A percentile compares a stretch with the other conserved stretches of the same genome.
These are phyloP conservation scores for Brachyrhaphis roseni DNA, from an alignment of 2,797 vertebrate genomes.

Conservation along the genomic window DNA sequence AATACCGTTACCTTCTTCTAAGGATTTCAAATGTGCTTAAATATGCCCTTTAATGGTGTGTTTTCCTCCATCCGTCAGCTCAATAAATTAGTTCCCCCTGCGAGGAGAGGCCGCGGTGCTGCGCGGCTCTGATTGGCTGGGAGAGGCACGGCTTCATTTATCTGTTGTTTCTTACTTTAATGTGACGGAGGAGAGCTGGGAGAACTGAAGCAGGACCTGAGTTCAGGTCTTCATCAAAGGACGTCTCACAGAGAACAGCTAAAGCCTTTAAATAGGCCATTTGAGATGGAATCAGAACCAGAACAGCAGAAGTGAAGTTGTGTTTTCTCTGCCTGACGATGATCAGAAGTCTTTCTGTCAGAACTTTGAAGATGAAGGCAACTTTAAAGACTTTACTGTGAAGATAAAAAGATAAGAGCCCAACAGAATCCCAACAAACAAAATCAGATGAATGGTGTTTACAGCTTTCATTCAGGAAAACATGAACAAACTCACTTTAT, in stretches of 20 bases:
- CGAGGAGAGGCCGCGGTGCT: conserved; percentile 37
- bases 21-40: conserved; percentile 74
- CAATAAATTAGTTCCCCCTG: conserved; percentile 70
- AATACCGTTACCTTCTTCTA: conserved; percentile 75
- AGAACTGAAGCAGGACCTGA: not conserved
- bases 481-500: not conserved
- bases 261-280: not conserved
- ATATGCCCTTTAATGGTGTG: conserved; percentile 75
- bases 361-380: not conserved
- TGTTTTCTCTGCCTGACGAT: not conserved
- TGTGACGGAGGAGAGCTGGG: conserved; percentile 6
- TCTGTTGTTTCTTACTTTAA: conserved; percentile 49
- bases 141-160: conserved; percentile 36
- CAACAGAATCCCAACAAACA: not conserved
- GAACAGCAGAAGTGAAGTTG: not conserved
- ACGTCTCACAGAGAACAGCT: not conserved
- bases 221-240: conserved; percentile 1
- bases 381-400: not conserved
- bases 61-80: conserved; percentile 61
- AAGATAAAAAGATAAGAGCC: not conserved
- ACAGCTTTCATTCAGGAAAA: not conserved
- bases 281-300: not conserved
- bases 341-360: not conserved
- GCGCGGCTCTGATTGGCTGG: conserved; percentile 40
- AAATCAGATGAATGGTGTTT: not conserved